Evolutionary conservation across 2,888 invertebrate genomes (phyloP), one percentile per base, ranked within the genome.

Genomic region (Argynnis bischoffii): DNA sequence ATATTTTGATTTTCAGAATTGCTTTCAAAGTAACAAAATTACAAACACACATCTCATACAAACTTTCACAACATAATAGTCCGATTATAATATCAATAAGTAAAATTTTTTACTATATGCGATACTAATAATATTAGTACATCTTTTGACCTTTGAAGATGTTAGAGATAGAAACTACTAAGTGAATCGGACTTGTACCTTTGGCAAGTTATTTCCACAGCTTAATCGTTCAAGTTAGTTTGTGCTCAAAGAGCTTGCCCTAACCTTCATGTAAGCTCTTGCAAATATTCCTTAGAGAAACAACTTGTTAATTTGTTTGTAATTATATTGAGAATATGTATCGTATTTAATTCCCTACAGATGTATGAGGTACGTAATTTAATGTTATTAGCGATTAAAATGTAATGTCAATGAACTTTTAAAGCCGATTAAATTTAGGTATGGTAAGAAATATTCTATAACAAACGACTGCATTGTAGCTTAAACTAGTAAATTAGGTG

Each of bases 201-300:
- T 61, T 61, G 59, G 47, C 47, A 60, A 60, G 54, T 21, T 54
- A 54, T 54, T 54, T 54, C 15, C 26, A 31, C 13, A 55, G 55
- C 51, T 35, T 61, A 61, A 61, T 61, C 50, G 51, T 15, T 51
- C 35, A 51, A 51, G 14, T 50, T 50, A 61, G 51, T 61, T 61
- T 61, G 51, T 35, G 35, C 31, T 61, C 61, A 61, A 61, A 61
- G 61, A 61, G 61, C 31, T 35, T 51, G 35, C 31, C 35, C n/a
- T 35, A 53, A n/a, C 31, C 51, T 61, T 51, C 51, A 61, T 35
- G 35, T 51, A 61, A 61, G 8, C 16, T 16, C 51, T 61, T 15
- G 18, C 41, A 61, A 51, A 61, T 61, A 61, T 31, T 51, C 18
- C 51, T 61, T 16, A 18, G 51, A 35, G 61, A 18, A 50, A 60